phyloP scores from a whole-genome alignment of 2,888 invertebrate species.

The Idaea straminata region DNA sequence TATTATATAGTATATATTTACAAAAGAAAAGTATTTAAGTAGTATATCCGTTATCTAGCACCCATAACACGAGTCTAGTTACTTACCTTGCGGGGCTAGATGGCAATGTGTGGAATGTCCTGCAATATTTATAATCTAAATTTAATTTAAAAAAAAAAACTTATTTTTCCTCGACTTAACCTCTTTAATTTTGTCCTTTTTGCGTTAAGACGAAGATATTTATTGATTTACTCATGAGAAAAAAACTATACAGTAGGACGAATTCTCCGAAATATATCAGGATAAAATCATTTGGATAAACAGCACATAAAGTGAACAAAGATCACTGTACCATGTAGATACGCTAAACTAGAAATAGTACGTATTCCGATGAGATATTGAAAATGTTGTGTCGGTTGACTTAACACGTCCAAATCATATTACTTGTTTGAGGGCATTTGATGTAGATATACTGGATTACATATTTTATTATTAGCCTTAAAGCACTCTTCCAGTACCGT shows the following conservation, averaged over 20 bases:
- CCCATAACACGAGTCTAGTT: too few relatives aligned
- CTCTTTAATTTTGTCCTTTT: not conserved
- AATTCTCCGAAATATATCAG: not conserved
- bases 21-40: too few relatives aligned
- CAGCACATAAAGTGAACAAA: not conserved
- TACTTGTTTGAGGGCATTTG: not conserved
- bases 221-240: not conserved
- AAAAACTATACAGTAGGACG: not conserved
- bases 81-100: too few relatives aligned
- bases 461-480: too few relatives aligned
- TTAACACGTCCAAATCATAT: constrained; percentile 1
- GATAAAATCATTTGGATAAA: not conserved
- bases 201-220: not conserved
- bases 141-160: too few relatives aligned
- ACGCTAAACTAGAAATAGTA: not conserved
- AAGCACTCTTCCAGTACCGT: too few relatives aligned
- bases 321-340: not conserved
- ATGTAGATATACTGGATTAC: not conserved
- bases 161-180: too few relatives aligned
- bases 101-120: too few relatives aligned
- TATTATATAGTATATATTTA: too few relatives aligned
- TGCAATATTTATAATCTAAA: too few relatives aligned
- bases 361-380: not conserved
- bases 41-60: too few relatives aligned
- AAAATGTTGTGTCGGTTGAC: not conserved